Percentiles rank a stretch among this genome's conserved stretches.
Evolutionary conservation across 2,113 vertebrate species (phyloP).

Genomic region (Myotis lucifugus): DNA sequence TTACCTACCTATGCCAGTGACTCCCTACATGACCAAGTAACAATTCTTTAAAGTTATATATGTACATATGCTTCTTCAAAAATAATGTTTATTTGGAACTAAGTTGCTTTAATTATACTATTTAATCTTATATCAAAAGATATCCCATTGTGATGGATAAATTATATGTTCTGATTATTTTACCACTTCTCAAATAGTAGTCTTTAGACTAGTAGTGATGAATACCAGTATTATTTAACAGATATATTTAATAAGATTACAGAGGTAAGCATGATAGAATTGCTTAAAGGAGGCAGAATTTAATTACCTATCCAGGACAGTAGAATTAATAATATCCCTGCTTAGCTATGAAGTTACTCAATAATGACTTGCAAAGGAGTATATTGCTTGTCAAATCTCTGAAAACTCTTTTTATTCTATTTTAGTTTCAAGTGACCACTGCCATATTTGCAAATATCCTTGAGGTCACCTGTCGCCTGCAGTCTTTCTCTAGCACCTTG

Average conservation of each 20-base stretch:
- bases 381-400: neutral
- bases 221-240: conserved; percentile 63
- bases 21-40: conserved; percentile 16
- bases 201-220: conserved; percentile 41
- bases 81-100: conserved; percentile 26
- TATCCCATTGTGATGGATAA: conserved; percentile 47
- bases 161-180: conserved; percentile 57
- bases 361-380: conserved; percentile 10
- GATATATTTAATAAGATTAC: conserved; percentile 71
- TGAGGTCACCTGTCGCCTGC: neutral
- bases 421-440: conserved; percentile 8
- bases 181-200: conserved; percentile 47
- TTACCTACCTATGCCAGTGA: neutral
- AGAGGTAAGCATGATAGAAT: conserved; percentile 56
- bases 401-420: neutral
- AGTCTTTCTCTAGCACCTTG: neutral
- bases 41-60: neutral
- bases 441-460: neutral
- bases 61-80: conserved; percentile 40
- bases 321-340: conserved; percentile 72
- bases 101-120: conserved; percentile 48
- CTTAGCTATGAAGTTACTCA: conserved; percentile 50
- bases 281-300: conserved; percentile 65
- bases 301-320: conserved; percentile 60
- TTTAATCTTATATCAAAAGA: conserved; percentile 57